A percentile compares a stretch with the other conserved stretches of the same genome.
phyloP scores from a whole-genome alignment of 2,888 invertebrate species.

The Epinotia brunnichana region DNA sequence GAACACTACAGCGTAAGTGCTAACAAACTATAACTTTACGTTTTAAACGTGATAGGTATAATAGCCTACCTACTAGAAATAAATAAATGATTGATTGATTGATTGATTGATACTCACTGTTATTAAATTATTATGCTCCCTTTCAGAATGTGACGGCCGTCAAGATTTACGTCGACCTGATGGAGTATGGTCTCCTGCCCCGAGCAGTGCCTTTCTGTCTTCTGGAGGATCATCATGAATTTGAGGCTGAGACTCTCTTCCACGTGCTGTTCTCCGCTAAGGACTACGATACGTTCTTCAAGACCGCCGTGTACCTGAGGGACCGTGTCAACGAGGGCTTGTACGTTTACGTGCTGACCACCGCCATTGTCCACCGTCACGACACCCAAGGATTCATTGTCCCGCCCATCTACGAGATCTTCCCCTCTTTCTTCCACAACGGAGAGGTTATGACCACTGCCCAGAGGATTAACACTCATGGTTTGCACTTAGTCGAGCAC shows the following conservation, averaged over 20 bases:
- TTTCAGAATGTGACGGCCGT: conserved; percentile 81
- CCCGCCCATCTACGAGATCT: conserved; percentile 89
- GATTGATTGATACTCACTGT: no score
- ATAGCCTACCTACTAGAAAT: no score
- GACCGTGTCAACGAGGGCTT: conserved; percentile 87
- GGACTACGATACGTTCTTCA: conserved; percentile 87
- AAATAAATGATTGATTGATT: no score
- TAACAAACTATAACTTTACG: not conserved
- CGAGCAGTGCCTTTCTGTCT: conserved; percentile 84
- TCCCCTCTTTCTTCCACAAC: conserved; percentile 88
- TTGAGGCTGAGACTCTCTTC: conserved; percentile 86
- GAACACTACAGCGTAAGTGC: conserved; percentile 75
- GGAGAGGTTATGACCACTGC: conserved; percentile 87
- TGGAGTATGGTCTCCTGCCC: conserved; percentile 81
- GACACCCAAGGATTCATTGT: conserved; percentile 86
- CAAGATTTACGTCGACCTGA: conserved; percentile 80
- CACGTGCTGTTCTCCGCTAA: conserved; percentile 88
- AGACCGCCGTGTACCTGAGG: conserved; percentile 87
- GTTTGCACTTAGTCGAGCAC: conserved; percentile 60
- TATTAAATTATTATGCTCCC: not conserved
- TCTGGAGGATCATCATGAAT: conserved; percentile 81
- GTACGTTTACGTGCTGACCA: conserved; percentile 86
- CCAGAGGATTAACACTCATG: conserved; percentile 82
- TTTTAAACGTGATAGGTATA: not conserved
- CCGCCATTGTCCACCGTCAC: conserved; percentile 85